A percentile compares a stretch with the other conserved stretches of the same genome.
phyloP scores from a whole-genome alignment of 2,888 invertebrate genomes.

The Steinernema carpocapsae region DNA sequence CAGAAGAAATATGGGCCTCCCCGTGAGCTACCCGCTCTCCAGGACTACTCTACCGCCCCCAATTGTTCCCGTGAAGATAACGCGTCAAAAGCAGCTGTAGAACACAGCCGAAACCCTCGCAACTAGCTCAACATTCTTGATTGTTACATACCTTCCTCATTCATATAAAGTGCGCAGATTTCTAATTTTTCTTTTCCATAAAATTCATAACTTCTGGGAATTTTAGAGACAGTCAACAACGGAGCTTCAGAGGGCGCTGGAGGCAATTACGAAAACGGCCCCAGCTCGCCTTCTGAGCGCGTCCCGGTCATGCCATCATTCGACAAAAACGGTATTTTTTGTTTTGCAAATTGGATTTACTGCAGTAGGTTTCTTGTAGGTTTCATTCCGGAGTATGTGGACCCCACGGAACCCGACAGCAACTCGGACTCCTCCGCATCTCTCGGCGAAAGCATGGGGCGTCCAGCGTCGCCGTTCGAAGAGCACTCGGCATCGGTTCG shows the following conservation, averaged over 20 bases:
- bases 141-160: neutral
- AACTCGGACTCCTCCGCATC: neutral
- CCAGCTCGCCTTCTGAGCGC: neutral
- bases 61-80: slow-evolving; percentile 57
- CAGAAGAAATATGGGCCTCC: slow-evolving; percentile 53
- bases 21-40: slow-evolving; percentile 43
- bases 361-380: neutral
- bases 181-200: slow-evolving; percentile 8
- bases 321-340: slow-evolving; percentile 16
- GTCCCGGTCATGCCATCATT: neutral
- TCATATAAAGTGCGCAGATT: neutral
- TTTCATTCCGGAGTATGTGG: slow-evolving; percentile 20
- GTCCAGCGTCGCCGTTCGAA: slow-evolving; percentile 8
- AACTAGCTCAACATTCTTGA: neutral
- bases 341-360: neutral
- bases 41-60: slow-evolving; percentile 50
- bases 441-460: neutral
- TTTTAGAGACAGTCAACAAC: slow-evolving; percentile 50
- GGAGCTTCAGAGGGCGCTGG: slow-evolving; percentile 56
- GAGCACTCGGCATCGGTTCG: neutral
- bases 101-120: slow-evolving; percentile 44
- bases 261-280: slow-evolving; percentile 37
- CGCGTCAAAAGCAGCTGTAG: slow-evolving; percentile 46
- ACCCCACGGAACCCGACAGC: neutral
- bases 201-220: neutral